Percentiles rank a stretch among this genome's conserved stretches.
Conservation (phyloP, 2,888 invertebrate species). For the Chloroclystis v-ata region DNA sequence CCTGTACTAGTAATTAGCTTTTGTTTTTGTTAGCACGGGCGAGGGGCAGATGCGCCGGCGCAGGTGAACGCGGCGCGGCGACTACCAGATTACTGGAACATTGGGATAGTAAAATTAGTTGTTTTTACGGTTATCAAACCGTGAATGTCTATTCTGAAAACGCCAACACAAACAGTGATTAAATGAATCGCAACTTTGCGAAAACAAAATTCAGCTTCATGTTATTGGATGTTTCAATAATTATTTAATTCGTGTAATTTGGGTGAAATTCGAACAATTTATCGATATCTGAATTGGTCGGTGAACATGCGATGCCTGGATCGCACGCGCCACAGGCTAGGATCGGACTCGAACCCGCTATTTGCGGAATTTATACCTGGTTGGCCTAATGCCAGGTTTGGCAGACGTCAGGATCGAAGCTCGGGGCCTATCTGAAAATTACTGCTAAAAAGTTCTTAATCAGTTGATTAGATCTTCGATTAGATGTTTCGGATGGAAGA, state of each 20-base stretch:
- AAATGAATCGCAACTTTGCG: background rate
- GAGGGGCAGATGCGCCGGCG: constrained; percentile 12
- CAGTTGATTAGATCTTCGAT: too few relatives aligned
- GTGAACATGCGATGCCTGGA: constrained; percentile 23
- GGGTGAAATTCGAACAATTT: constrained; percentile 14
- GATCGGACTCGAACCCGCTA: background rate
- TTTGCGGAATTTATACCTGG: constrained; percentile 8
- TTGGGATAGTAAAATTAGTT: background rate
- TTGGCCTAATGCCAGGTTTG: background rate
- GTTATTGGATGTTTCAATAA: background rate
- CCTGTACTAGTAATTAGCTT: constrained; percentile 13
- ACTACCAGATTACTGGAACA: constrained; percentile 9
- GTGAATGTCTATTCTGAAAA: too few relatives aligned
- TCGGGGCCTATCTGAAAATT: background rate
- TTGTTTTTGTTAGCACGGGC: constrained; percentile 7
- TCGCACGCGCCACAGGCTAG: constrained; percentile 23
- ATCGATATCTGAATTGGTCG: constrained; percentile 11
- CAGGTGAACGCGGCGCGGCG: constrained; percentile 7
- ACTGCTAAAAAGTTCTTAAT: too few relatives aligned
- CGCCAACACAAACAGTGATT: too few relatives aligned
- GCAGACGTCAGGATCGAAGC: background rate
- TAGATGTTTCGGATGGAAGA: too few relatives aligned
- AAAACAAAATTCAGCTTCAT: background rate
- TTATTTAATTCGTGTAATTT: constrained; percentile 9
- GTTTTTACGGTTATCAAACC: background rate